Evolutionary conservation across 2,888 invertebrate species (phyloP).

Genomic region (Eupithecia tripunctaria): DNA sequence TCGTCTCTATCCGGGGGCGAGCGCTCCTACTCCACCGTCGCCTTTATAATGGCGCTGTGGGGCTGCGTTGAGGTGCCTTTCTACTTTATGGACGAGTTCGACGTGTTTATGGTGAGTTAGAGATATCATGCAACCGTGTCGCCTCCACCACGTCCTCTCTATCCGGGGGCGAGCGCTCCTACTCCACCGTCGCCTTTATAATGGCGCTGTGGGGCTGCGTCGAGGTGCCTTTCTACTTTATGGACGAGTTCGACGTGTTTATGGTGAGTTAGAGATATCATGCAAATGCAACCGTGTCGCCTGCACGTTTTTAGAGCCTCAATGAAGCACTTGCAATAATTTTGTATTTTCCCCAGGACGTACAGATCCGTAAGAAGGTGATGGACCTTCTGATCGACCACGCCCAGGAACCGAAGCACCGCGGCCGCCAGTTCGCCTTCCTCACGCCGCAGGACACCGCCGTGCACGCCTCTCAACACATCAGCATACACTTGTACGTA

Average conservation of each 20-base stretch:
- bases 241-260: constrained; percentile 98
- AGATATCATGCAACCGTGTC: constrained; percentile 59
- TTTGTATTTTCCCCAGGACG: constrained; percentile 84
- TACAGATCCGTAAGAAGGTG: constrained; percentile 91
- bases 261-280: constrained; percentile 87
- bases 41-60: constrained; percentile 88
- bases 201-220: constrained; percentile 97
- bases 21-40: constrained; percentile 97
- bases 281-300: constrained; percentile 58
- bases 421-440: constrained; percentile 92
- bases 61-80: constrained; percentile 94
- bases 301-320: constrained; percentile 34
- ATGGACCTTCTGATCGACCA: constrained; percentile 91
- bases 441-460: constrained; percentile 93
- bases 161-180: constrained; percentile 97
- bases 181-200: constrained; percentile 97
- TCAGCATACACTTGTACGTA: constrained; percentile 85
- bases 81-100: constrained; percentile 97
- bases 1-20: constrained; percentile 96
- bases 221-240: constrained; percentile 95
- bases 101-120: constrained; percentile 94
- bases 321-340: no score
- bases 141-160: constrained; percentile 83
- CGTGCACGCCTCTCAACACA: constrained; percentile 72
- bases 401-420: constrained; percentile 84